Evolutionary conservation across 2,888 invertebrate genomes (phyloP), one percentile per base, ranked within the genome.

Genomic region (Aphrophora alni): DNA sequence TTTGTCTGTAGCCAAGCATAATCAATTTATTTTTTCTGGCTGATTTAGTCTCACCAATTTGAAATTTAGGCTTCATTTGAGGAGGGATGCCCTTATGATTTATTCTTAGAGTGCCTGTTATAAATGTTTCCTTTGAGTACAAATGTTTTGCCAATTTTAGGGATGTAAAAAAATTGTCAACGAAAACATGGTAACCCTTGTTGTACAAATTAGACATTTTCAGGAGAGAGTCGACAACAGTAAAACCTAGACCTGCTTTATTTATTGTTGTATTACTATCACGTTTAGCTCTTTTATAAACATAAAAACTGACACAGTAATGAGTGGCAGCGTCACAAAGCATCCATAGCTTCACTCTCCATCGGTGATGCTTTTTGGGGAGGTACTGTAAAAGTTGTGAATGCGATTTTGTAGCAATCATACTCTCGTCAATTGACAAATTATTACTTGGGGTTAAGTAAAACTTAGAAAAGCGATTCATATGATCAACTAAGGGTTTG

Each of bases 291-390:
- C 76, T 75, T 71, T 38, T 69, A 25, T 79, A 79, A 17, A 80
- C 80, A 71, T n/a, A 80, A 44, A 80, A 80, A 71, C 10, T 69
- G 25, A 76, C 17, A 28, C 75, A 80, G 25, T 80, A 80, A 28
- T 80, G 76, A 26, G 75, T 51, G 1, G 71, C 72, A 26, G 80
- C n/a, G 27, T 80, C 76, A 27, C 80, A 80, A 5, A 80, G 70
- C 44, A 21, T 24, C 76, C 80, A 80, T 2, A 80, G 71, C 59
- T 80, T 80, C 17, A 80, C 33, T 7, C 80, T 76, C 75, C 75
- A 80, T 24, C 80, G 74, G 24, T 76, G 80, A 25, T 27, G 38
- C 28, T 80, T 80, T 72, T 80, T 80, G 21, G 80, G 80, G 28
- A 76, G 14, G 17, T 80, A 80, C 38, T 80, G 76, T 17, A 12